Percentiles rank a stretch among this genome's conserved stretches.
Conservation (phyloP, 1,140 invertebrate species). For the Radopholus similis region DNA sequence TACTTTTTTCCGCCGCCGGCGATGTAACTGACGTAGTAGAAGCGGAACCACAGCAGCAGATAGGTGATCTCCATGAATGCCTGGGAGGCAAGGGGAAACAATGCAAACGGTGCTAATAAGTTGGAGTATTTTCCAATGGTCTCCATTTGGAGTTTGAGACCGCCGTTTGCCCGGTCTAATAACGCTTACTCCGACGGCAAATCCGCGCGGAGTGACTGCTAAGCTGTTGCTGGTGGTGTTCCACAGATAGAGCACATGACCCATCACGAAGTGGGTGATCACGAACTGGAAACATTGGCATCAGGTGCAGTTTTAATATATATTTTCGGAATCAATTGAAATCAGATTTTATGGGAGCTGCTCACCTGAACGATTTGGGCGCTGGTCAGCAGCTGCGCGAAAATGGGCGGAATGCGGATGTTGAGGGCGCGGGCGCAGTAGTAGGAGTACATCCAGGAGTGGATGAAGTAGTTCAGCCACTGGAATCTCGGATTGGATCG, state of each 20-base stretch:
- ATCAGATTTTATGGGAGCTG: neutral
- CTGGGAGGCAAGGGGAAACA: neutral
- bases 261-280: slow-evolving; percentile 51
- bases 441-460: slow-evolving; percentile 63
- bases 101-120: neutral
- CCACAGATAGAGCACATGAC: slow-evolving; percentile 37
- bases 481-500: too few relatives aligned
- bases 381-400: slow-evolving; percentile 64
- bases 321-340: slow-evolving; percentile 1
- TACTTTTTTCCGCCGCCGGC: slow-evolving; percentile 55
- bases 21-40: slow-evolving; percentile 55
- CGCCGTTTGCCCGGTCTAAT: too few relatives aligned
- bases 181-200: slow-evolving; percentile 40
- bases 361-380: slow-evolving; percentile 64
- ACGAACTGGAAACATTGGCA: slow-evolving; percentile 58
- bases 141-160: too few relatives aligned
- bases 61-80: slow-evolving; percentile 57
- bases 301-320: neutral
- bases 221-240: slow-evolving; percentile 22
- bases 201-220: slow-evolving; percentile 49
- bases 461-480: slow-evolving; percentile 65
- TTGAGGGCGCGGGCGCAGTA: slow-evolving; percentile 64
- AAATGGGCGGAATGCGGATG: slow-evolving; percentile 62
- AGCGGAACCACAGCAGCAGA: slow-evolving; percentile 56
- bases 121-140: neutral